Percentiles rank a stretch among this genome's conserved stretches.
Evolutionary conservation across 2,113 vertebrate species (phyloP).

Genomic region (Cervus canadensis): DNA sequence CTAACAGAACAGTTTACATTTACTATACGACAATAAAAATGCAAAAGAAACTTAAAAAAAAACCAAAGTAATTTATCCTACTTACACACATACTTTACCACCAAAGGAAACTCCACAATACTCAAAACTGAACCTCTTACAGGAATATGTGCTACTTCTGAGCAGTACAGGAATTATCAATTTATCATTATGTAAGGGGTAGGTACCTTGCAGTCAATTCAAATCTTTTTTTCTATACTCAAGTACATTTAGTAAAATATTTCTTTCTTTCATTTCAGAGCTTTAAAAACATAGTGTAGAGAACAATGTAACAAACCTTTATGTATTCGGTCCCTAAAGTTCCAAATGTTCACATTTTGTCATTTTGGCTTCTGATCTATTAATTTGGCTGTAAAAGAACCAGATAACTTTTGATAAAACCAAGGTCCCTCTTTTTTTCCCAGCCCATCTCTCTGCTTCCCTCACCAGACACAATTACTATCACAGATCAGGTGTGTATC

Average conservation of each 20-base stretch:
- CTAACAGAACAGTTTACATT: not conserved
- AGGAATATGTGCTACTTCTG: not conserved
- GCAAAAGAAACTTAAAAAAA: not conserved
- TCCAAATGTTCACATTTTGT: not conserved
- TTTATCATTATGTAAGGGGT: conserved; percentile 38
- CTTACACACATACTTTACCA: not conserved
- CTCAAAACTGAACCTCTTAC: not conserved
- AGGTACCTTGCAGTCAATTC: not conserved
- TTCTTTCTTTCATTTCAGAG: not conserved
- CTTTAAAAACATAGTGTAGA: not conserved
- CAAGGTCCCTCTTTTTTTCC: not conserved
- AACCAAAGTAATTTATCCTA: not conserved
- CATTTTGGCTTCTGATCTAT: conserved; percentile 4
- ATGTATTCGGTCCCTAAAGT: not conserved
- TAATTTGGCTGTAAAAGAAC: not conserved
- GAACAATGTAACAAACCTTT: not conserved
- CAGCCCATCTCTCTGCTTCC: not conserved
- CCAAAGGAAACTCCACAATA: not conserved
- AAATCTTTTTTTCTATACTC: not conserved
- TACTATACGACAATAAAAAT: not conserved
- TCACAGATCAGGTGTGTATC: not conserved
- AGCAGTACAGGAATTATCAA: not conserved
- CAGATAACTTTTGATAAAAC: not conserved
- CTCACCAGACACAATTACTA: not conserved
- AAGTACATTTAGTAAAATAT: not conserved